A percentile compares a stretch with the other conserved stretches of the same genome.
Evolutionary conservation across 2,888 invertebrate species (phyloP).

Genomic region (Poecilus cupreus): DNA sequence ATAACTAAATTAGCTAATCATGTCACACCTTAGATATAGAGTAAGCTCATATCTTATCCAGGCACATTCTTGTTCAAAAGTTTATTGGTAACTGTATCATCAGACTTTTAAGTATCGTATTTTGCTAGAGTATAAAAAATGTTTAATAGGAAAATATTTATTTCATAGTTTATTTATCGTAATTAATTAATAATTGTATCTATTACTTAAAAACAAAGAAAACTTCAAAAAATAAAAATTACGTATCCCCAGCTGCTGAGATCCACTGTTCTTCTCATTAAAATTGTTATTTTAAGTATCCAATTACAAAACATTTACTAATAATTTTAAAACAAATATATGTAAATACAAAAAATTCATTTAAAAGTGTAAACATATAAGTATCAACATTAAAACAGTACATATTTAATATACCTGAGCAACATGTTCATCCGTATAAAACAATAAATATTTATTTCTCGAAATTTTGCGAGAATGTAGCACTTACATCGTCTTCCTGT

Average conservation of each 20-base stretch:
- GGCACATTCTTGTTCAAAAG: slow-evolving; percentile 34
- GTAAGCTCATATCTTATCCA: slow-evolving; percentile 39
- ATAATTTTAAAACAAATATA: neutral
- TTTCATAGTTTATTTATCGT: neutral
- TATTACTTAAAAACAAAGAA: neutral
- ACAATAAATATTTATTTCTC: slow-evolving; percentile 40
- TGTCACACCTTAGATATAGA: slow-evolving; percentile 31
- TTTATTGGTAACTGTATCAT: slow-evolving; percentile 27
- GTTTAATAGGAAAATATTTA: slow-evolving; percentile 10
- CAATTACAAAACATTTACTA: neutral
- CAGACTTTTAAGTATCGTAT: slow-evolving; percentile 27
- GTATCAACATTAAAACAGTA: neutral
- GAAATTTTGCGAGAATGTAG: slow-evolving; percentile 51
- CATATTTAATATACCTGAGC: slow-evolving; percentile 40
- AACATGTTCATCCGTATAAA: slow-evolving; percentile 20
- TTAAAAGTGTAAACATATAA: slow-evolving; percentile 10
- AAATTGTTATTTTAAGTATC: neutral
- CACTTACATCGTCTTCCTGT: slow-evolving; percentile 69
- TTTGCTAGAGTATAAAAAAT: slow-evolving; percentile 15
- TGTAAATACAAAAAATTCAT: neutral
- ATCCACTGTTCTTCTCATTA: neutral
- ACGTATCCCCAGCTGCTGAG: slow-evolving; percentile 5
- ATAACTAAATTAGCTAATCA: slow-evolving; percentile 19
- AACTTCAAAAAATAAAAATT: neutral
- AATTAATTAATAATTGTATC: neutral